These are phyloP conservation scores for Zapus hudsonius DNA, from an alignment of 2,113 vertebrate genomes.

Conservation along the genomic window DNA sequence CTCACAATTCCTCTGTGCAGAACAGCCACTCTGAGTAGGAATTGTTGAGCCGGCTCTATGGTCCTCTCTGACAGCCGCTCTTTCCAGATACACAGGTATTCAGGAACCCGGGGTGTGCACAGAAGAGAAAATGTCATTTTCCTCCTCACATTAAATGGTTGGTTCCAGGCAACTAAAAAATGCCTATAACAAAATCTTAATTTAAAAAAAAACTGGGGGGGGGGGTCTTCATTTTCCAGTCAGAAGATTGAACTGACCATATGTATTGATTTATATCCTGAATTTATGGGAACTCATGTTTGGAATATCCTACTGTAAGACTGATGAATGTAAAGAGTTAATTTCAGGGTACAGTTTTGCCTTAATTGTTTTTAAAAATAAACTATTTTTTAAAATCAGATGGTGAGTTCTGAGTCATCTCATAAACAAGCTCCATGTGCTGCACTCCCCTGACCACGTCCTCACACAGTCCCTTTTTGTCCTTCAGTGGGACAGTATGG, in stretches of 20 bases:
- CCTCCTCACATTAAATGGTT: not conserved
- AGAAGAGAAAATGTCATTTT: not conserved
- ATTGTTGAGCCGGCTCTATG: not conserved
- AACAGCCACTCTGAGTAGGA: not conserved
- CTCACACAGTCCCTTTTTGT: not conserved
- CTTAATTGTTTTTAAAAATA: slow-evolving; percentile 87
- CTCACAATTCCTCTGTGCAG: not conserved
- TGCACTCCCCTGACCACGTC: rapidly evolving
- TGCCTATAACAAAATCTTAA: slow-evolving; percentile 72
- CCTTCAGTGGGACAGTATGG: not conserved
- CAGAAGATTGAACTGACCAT: slow-evolving; percentile 61
- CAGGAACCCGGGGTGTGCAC: not conserved
- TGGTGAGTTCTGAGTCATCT: slow-evolving; percentile 2
- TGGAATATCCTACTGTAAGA: slow-evolving; percentile 79
- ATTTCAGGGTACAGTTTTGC: slow-evolving; percentile 83
- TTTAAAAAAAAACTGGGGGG: too few relatives aligned
- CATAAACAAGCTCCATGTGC: rapidly evolving
- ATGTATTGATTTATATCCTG: slow-evolving; percentile 72
- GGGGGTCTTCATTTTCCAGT: slow-evolving; percentile 56
- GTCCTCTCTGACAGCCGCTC: not conserved
- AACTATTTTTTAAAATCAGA: slow-evolving; percentile 84
- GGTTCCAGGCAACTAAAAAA: slow-evolving; percentile 73
- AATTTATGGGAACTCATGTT: slow-evolving; percentile 71
- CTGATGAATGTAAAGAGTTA: slow-evolving; percentile 85
- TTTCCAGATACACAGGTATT: not conserved